Base-by-base conservation (phyloP, 2,797 vertebrate genomes). In the Gobio occitaniae region DNA sequence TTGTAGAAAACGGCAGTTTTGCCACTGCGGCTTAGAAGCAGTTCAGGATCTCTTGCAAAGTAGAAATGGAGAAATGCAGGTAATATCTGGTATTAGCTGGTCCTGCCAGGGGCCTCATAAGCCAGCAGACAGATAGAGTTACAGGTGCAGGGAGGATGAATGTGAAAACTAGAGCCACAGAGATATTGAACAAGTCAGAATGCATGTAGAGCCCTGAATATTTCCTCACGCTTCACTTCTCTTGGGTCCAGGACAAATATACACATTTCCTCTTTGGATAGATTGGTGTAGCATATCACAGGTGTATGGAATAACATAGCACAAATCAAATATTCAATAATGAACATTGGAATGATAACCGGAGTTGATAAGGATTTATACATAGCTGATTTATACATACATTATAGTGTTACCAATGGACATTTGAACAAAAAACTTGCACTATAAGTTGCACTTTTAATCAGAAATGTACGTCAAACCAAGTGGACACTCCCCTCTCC, bases 101-200 rank as follows among this genome's bases (percentile, higher is more conserved):
- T 89, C 92, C 93, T 93, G 93, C 91, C 94, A 92, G 93, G 90
- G 91, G 91, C 91, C 92, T 92, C 91, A 61, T 47, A 78, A 78
- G 83, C 76, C 79, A 41, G 75, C 78, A 78, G 85, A 71, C 75
- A 71, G 83, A 90, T 94, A 90, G 86, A 87, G 93, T 95, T 94
- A 93, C 93, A n/a, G 84, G 89, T 93, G 92, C 92, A 93, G 93
- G 89, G 91, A 93, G 92, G 89, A 89, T 90, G 89, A 87, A 90
- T 91, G 90, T 88, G 87, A 91, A 91, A 93, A 91, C 85, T 92
- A 90, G 90, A 88, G 89, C 77, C 88, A 88, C 89, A 82, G 86
- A 91, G 86, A 87, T 93, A 94, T 93, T 92, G 93, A 94, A 91
- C 92, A 91, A 93, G 92, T 93, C 93, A 93, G 92, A 94, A 94